Evolutionary conservation across 2,113 vertebrate species (phyloP), one percentile per base, ranked within the genome.

Genomic region (Xerus inauris): DNA sequence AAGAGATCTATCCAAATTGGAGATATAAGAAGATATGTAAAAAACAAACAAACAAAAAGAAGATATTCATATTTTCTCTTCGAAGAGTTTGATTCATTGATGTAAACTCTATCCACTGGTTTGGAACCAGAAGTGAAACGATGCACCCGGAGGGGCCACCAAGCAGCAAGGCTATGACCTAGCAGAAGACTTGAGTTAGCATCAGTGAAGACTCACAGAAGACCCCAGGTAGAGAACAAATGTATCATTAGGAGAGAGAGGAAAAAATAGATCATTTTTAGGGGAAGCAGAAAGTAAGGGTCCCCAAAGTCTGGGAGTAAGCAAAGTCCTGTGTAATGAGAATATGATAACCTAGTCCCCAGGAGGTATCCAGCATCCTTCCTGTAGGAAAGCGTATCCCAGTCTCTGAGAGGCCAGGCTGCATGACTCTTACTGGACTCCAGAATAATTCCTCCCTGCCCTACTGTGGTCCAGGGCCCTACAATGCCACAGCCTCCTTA

Each of bases 401-500:
- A 7, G 6, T 0, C 22, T 77, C 87, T 24, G 4, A 0, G 26
- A 87, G 30, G 32, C 19, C 51, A 67, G 62, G 28, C 14, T 57
- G 12, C 1, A 19, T 3, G 38, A 65, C 40, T n/a, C 20, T 10
- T 79, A n/a, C 4, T 22, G 73, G 57, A 32, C 42, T 77, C 49
- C 8, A 72, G 7, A 35, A 22, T 65, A 35, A 59, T 11, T 57
- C 32, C 8, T 40, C 24, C 24, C 24, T 6, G 32, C 24, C 24
- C 82, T 10, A 10, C 12, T 47, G 30, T 22, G 35, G 24, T 2
- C 16, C 2, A 0, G 4, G 49, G 14, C 40, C 38, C 24, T 38
- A 38, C 3, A 2, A 12, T 57, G 26, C 1, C 16, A 62, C 4
- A 42, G 0, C 1, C 14, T 16, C 64, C 65, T 82, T 8, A 6